A percentile compares a stretch with the other conserved stretches of the same genome.
These are phyloP conservation scores for Cephus nigrinus DNA, from an alignment of 2,888 invertebrate species.

Conservation along the genomic window DNA sequence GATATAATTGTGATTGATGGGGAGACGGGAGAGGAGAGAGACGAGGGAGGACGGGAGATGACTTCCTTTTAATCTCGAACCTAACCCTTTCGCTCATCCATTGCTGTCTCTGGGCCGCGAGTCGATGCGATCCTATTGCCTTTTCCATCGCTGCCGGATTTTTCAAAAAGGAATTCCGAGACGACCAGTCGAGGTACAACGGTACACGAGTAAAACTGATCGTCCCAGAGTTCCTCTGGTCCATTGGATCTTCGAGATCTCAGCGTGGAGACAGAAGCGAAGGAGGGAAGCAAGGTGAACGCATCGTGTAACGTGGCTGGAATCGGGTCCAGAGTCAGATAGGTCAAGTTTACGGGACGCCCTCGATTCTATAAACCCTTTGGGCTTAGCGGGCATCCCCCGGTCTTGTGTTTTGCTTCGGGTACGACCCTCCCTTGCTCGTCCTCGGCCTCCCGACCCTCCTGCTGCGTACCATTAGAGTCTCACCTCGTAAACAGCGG, in stretches of 20 bases:
- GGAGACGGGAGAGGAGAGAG: conserved; percentile 43
- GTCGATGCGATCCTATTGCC: conserved; percentile 50
- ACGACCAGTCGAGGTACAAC: not conserved
- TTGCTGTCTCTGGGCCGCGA: conserved; percentile 47
- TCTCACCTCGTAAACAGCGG: conserved; percentile 38
- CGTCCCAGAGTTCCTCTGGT: not conserved
- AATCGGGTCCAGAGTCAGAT: conserved; percentile 32
- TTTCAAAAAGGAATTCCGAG: not conserved
- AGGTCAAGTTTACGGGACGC: conserved; percentile 60
- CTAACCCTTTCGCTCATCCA: conserved; percentile 61
- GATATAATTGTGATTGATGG: conserved; percentile 66
- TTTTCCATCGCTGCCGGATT: not conserved
- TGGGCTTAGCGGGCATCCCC: conserved; percentile 56
- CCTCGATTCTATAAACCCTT: conserved; percentile 60
- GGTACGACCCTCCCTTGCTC: conserved; percentile 30
- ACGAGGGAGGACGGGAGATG: conserved; percentile 47
- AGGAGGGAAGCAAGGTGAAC: not conserved
- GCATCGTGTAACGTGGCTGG: not conserved
- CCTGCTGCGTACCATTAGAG: conserved; percentile 47
- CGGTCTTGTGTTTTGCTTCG: conserved; percentile 51
- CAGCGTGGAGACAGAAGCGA: not conserved
- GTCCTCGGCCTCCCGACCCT: conserved; percentile 40
- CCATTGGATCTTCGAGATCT: not conserved
- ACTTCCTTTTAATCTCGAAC: conserved; percentile 66
- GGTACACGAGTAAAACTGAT: not conserved